Conservation (phyloP, 2,113 vertebrate genomes). For the Fukomys damarensis region DNA sequence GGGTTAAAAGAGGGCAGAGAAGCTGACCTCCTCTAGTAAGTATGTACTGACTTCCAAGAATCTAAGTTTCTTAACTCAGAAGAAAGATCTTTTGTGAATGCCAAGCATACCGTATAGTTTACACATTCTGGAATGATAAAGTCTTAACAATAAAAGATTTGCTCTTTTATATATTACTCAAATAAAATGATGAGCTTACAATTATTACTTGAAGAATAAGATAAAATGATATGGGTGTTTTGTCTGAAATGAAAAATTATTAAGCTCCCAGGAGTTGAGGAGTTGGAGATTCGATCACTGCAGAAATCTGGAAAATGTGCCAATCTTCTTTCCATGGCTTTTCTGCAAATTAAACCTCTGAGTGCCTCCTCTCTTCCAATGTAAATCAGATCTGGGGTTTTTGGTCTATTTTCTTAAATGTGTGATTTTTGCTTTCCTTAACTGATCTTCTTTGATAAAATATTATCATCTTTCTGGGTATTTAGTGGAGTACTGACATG, state of each 20-base stretch:
- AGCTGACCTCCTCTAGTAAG: not conserved
- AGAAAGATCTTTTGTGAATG: not conserved
- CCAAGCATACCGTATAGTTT: not conserved
- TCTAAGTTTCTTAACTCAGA: constrained; percentile 12
- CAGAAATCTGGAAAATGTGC: not conserved
- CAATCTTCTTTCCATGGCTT: not conserved
- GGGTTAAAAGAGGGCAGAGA: not conserved
- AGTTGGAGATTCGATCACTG: not conserved
- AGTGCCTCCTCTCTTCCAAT: not conserved
- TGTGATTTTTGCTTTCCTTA: not conserved
- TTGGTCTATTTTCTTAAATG: not conserved
- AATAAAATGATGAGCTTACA: constrained; percentile 41
- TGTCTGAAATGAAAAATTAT: constrained; percentile 43
- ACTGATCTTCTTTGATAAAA: not conserved
- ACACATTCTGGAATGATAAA: constrained; percentile 34
- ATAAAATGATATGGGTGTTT: constrained; percentile 18
- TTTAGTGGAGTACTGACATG: not conserved
- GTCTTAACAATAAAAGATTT: not conserved
- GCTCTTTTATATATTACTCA: constrained; percentile 15
- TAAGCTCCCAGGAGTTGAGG: not conserved
- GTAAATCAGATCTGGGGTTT: not conserved
- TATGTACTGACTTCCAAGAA: not conserved
- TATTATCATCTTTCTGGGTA: not conserved
- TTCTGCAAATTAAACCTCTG: constrained; percentile 44
- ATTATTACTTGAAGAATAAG: constrained; percentile 31